Evolutionary conservation across 2,797 vertebrate species (phyloP), one percentile per base, ranked within the genome.

Genomic region (Paramormyrops hopkinsi): DNA sequence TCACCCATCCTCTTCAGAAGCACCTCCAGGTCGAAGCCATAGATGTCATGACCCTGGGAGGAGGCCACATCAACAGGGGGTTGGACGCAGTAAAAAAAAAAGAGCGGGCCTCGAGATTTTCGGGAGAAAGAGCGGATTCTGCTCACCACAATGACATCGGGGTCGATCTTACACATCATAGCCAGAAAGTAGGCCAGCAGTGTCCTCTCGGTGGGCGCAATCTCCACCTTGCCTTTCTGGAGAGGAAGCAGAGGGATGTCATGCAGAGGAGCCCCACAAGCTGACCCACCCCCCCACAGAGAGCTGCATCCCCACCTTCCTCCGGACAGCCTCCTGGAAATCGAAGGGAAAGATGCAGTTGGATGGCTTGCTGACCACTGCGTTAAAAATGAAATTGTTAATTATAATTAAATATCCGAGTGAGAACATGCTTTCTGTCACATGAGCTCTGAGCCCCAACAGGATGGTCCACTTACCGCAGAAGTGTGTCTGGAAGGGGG

Each of bases 11-110:
- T 96, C 94, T 99, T 98, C 92, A 99, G 96, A 54, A 99, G 96
- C 89, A 99, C 97, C 94, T 99, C 97, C 92, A 99, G 95, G 95
- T 99, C 98, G 95, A 99, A 99, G n/a, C 98, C 97, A 93, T 98
- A 98, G 94, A 99, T 98, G 95, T 98, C 98, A 91, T 97, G 96
- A 93, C 96, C 96, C 96, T 89, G 22, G 90, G 79, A 91, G 53
- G 19, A 46, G 83, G 56, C 7, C 37, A 90, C 90, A 89, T 44
- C 25, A 12, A 69, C 62, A 33, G 25, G n/a, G 25, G 29, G 62
- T 69, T 14, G 11, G 62, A 4, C 1, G 29, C 25, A 14, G 11
- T 33, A 65, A 4, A 53, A 54, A n/a, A 54, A 54, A 54, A 29
- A 25, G 25, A 65, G 22, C 22, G 11, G 25, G 62, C 56, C n/a